Evolutionary conservation across 2,888 invertebrate species (phyloP).

Genomic region (Drosophila monieri): DNA sequence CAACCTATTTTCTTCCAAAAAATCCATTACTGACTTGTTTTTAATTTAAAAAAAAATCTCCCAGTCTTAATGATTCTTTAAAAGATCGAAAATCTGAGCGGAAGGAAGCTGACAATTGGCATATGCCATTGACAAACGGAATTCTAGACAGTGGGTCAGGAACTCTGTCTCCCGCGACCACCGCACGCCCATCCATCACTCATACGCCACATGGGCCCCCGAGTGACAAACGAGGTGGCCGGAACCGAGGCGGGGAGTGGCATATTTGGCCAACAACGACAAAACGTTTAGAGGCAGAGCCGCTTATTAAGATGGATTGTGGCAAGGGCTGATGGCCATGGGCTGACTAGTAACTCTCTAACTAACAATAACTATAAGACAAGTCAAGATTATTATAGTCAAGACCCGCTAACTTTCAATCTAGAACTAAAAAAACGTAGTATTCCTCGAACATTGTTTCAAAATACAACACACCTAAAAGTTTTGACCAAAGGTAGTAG

Average conservation of each 20-base stretch:
- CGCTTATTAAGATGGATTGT: conserved; percentile 46
- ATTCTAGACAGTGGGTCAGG: conserved; percentile 12
- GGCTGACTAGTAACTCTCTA: neutral
- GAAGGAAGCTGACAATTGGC: conserved; percentile 62
- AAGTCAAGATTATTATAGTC: too few species aligned
- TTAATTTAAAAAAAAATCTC: too few species aligned
- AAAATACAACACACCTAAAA: too few species aligned
- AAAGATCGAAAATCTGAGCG: conserved; percentile 21
- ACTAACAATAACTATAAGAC: too few species aligned
- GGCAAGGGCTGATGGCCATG: conserved; percentile 34
- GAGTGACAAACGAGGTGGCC: conserved; percentile 11
- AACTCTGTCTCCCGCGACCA: conserved; percentile 13
- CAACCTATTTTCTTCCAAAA: neutral
- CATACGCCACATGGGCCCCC: conserved; percentile 57
- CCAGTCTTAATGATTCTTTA: neutral
- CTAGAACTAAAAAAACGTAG: neutral
- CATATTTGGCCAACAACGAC: conserved; percentile 62
- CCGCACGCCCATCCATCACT: conserved; percentile 48
- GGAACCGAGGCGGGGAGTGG: conserved; percentile 18
- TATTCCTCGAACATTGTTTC: neutral
- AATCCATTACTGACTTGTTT: neutral
- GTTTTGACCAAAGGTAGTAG: too few species aligned
- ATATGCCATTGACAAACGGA: conserved; percentile 45
- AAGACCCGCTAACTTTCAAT: too few species aligned
- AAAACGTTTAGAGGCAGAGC: conserved; percentile 40